Base-by-base conservation (phyloP, 2,797 vertebrate genomes). In the Myiothlypis coronata region DNA sequence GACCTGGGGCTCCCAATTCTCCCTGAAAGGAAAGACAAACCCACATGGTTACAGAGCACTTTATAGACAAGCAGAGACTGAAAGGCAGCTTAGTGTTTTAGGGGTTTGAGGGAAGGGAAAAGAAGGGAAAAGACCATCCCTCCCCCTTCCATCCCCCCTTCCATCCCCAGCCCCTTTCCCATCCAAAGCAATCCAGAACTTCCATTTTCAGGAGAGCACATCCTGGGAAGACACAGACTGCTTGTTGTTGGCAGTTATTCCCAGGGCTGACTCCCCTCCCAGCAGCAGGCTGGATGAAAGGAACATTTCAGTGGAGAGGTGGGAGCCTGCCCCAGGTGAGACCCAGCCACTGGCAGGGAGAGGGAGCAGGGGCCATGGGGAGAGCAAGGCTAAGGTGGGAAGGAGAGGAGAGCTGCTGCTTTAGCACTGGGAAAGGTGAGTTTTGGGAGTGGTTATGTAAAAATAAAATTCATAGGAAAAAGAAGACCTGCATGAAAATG, bases 1-100 rank as follows among this genome's bases (percentile, higher is more conserved):
- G 99, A 97, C 99, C 99, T 30, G 98, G 98, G 96, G 98, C 98
- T 98, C 99, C 99, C 96, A 99, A 95, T 80, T 99, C 98, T 96
- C 99, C 99, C 99, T 99, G 87, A 93, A 98, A 97, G 96, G 88
- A 88, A 93, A 97, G 80, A 90, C 55, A 98, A 81, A 97, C 95
- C 96, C 69, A 96, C 92, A 93, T 1, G 93, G 97, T 98, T 97
- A 98, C 11, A 10, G 46, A 90, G 77, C 87, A 90, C 79, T 95
- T 87, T 50, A 82, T 34, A 86, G 90, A 84, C 77, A 68, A 89
- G 83, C 39, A 75, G 72, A 86, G 56, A 9, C 71, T 93, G 87
- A 92, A 96, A 89, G 67, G 93, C 61, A 74, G 80, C 63, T 93
- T 34, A 79, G 84, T 82, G 43, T 77, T 95, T 61, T 61, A 41